phyloP scores from a whole-genome alignment of 2,797 vertebrate species.

The Potorous gilbertii region DNA sequence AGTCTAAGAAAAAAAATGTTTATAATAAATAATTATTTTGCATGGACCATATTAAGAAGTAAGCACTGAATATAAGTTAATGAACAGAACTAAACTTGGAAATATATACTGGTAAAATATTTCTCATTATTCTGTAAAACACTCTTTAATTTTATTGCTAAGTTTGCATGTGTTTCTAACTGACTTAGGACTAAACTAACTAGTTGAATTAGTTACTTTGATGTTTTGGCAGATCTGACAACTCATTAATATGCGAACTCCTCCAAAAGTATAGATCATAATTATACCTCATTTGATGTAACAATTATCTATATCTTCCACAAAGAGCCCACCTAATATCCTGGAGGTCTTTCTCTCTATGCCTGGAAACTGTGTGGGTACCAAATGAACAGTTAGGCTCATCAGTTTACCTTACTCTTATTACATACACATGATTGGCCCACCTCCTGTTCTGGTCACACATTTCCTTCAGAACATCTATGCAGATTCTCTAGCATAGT shows the following conservation, averaged over 20 bases:
- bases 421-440: not conserved
- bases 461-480: not conserved
- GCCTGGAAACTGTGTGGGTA: not conserved
- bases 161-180: not conserved
- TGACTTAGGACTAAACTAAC: not conserved
- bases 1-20: slow-evolving; percentile 63
- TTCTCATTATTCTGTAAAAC: not conserved
- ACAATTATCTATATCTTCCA: not conserved
- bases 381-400: not conserved
- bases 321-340: not conserved
- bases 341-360: not conserved
- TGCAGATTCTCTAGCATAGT: not conserved
- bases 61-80: not conserved
- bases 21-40: slow-evolving; percentile 47
- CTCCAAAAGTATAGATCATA: not conserved
- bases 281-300: not conserved
- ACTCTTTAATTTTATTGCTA: not conserved
- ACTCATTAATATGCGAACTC: not conserved
- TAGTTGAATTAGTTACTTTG: not conserved
- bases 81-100: not conserved
- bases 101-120: not conserved
- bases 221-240: not conserved
- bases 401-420: not conserved
- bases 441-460: not conserved
- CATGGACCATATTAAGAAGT: not conserved